These are phyloP conservation scores for Hyphantria cunea DNA, from an alignment of 1,140 invertebrate genomes.

Conservation along the genomic window DNA sequence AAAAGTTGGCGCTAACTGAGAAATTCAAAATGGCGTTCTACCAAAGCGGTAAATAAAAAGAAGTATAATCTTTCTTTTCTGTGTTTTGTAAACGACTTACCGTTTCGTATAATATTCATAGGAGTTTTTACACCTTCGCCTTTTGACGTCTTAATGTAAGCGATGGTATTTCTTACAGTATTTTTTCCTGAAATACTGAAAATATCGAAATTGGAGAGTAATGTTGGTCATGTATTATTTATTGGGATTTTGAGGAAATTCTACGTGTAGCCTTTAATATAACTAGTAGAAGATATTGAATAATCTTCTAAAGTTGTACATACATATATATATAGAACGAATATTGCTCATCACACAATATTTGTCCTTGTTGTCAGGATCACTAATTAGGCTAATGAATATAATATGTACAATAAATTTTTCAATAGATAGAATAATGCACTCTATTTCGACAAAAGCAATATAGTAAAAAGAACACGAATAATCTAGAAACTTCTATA, in stretches of 20 bases:
- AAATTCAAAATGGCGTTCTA: conserved; percentile 23
- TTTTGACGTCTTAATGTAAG: conserved; percentile 30
- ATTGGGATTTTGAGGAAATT: no score
- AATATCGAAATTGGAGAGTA: not conserved
- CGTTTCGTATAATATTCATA: conserved; percentile 40
- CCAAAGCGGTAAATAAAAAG: conserved; percentile 22
- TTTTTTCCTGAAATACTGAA: conserved; percentile 11
- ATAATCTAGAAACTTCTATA: no score
- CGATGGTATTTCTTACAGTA: conserved; percentile 16
- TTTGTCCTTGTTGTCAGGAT: no score
- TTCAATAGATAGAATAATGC: no score
- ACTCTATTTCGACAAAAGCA: no score
- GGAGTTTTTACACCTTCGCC: conserved; percentile 38
- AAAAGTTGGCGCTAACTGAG: conserved; percentile 19
- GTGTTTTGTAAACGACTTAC: conserved; percentile 24
- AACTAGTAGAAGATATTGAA: not conserved
- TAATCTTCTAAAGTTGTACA: no score
- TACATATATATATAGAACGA: no score
- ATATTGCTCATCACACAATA: no score
- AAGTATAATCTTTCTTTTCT: conserved; percentile 33
- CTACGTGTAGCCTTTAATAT: no score
- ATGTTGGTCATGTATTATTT: not conserved
- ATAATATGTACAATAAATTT: no score
- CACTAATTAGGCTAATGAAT: no score
- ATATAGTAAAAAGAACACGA: no score